These are phyloP conservation scores for Dryomyza anilis DNA, from an alignment of 2,888 invertebrate genomes.

Conservation along the genomic window DNA sequence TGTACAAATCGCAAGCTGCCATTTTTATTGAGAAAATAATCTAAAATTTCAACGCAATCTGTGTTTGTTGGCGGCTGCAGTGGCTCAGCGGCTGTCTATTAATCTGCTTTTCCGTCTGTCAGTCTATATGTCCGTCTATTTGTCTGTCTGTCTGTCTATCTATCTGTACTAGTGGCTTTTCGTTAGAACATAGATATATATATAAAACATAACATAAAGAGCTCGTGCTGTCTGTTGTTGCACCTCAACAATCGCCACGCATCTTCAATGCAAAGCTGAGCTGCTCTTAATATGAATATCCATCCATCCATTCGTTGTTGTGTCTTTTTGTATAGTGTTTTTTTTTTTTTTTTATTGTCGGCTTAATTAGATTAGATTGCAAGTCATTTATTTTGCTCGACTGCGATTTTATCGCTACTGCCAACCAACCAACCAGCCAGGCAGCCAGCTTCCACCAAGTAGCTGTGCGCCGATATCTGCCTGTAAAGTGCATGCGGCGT, in stretches of 20 bases:
- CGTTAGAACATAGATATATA: background rate
- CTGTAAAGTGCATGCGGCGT: no score
- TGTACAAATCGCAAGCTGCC: background rate
- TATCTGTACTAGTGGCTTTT: background rate
- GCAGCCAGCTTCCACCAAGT: background rate
- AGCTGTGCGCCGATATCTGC: constrained; percentile 4
- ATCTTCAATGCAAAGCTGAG: background rate
- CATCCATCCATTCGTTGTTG: no score
- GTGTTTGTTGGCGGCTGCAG: background rate
- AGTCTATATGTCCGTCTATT: constrained; percentile 15
- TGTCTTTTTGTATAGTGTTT: no score
- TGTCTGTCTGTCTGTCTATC: constrained; percentile 3
- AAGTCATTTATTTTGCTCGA: constrained; percentile 23
- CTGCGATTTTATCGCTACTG: constrained; percentile 18
- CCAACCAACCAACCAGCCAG: background rate
- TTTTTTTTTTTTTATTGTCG: no score
- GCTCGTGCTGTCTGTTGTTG: no score
- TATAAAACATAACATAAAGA: no score
- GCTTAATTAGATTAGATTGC: constrained; percentile 29
- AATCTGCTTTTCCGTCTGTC: constrained; percentile 11
- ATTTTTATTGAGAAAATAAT: background rate
- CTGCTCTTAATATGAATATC: constrained; percentile 7
- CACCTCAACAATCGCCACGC: no score
- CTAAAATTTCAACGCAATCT: background rate
- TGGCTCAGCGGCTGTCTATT: background rate